Percentiles rank a stretch among this genome's conserved stretches.
These are phyloP conservation scores for Caenorhabditis becei DNA, from an alignment of 2,888 invertebrate genomes.

Conservation along the genomic window DNA sequence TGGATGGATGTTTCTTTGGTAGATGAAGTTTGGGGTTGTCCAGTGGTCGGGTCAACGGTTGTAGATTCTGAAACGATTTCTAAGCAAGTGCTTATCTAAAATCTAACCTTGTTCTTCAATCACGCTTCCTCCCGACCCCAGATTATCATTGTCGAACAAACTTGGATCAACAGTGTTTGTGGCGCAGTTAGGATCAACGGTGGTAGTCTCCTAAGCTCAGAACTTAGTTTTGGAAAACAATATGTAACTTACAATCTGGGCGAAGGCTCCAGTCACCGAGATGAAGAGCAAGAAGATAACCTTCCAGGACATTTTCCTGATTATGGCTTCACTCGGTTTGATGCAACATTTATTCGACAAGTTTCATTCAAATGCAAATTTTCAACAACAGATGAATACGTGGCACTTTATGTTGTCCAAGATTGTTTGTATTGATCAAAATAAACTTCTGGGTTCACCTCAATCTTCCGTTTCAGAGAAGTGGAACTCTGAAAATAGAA, in stretches of 20 bases:
- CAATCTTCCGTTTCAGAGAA: constrained; percentile 13
- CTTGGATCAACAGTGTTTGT: constrained; percentile 8
- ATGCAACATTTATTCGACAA: neutral
- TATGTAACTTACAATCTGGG: neutral
- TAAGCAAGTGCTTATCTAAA: too few relatives aligned
- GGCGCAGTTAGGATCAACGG: constrained; percentile 10
- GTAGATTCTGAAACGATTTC: too few relatives aligned
- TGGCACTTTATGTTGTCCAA: constrained; percentile 8
- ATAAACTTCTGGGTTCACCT: constrained; percentile 18
- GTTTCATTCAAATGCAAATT: constrained; percentile 13
- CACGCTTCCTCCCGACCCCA: constrained; percentile 20
- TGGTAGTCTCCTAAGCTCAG: neutral
- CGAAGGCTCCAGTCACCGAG: neutral
- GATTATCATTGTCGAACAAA: constrained; percentile 22
- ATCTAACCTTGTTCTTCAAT: neutral
- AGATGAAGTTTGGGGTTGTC: too few relatives aligned
- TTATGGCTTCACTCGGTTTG: too few relatives aligned
- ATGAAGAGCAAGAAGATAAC: too few relatives aligned
- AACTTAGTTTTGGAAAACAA: neutral
- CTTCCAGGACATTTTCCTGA: too few relatives aligned
- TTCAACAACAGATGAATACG: neutral
- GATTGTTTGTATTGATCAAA: constrained; percentile 29
- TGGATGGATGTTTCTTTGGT: too few relatives aligned
- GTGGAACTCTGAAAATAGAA: constrained; percentile 15
- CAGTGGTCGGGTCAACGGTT: neutral